Base-by-base conservation (phyloP, 1,140 invertebrate species). In the Drosophila ambigua region DNA sequence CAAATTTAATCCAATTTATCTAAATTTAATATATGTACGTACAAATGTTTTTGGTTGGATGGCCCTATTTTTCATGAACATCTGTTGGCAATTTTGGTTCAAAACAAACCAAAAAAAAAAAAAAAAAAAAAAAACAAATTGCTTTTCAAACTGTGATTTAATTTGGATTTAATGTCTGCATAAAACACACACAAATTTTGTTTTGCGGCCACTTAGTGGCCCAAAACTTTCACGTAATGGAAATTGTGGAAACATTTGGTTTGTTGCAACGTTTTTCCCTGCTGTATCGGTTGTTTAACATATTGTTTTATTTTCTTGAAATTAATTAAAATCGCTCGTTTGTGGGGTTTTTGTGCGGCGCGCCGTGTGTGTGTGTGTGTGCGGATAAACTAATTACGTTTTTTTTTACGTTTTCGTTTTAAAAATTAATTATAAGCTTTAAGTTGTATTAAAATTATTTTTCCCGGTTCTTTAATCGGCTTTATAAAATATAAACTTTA, bases 261-360 rank as follows among this genome's bases (percentile, higher is more conserved):
- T 2, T 49, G 24, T 41, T 49, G 15, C 2, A 48, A 11, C 31
- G 1, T 13, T 39, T 39, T 39, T 11, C 35, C 4, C 4, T 13
- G 11, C 11, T 63, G 35, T 11, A 20, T 11, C 7, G 24, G n/a
- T 9, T 65, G 11, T 39, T 63, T 1, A 15, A 16, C 15, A 23
- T 67, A 71, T 44, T 44, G 20, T 39, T 58, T 39, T 9, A 45
- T 59, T 44, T 48, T 45, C 5, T 59, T 49, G 57, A 26, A 16
- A 39, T 55, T 31, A 59, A 72, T 72, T 72, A 63, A 50, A 31
- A 50, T 23, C 20, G 49, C 62, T 72, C 43, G 49, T 62, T 5
- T 23, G 48, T 16, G 26, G 26, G 50, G 20, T 71, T 71, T 28
- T 50, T 26, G 20, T 16, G 11, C 11, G 9, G 20, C 31, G 20